Conservation (phyloP, 2,113 vertebrate genomes). For the Sarotherodon lohbergeri region DNA sequence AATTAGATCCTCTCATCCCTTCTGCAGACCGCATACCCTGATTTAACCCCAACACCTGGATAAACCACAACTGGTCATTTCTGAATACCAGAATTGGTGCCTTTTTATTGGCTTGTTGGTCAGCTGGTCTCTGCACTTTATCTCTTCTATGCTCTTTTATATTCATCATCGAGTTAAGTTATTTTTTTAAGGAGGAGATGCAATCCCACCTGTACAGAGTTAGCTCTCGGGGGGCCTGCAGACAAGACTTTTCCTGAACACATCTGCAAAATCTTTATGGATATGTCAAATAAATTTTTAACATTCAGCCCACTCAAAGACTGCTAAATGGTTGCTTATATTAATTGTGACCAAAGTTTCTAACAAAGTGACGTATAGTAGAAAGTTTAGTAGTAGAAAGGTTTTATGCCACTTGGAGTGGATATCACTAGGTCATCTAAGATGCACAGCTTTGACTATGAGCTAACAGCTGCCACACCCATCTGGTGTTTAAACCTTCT, state of each 20-base stretch:
- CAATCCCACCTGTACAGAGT: constrained; percentile 21
- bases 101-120: neutral
- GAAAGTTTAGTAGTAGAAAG: neutral
- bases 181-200: constrained; percentile 3
- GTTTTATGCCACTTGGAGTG: neutral
- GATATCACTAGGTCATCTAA: neutral
- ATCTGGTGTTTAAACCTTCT: neutral
- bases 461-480: neutral
- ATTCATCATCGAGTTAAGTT: neutral
- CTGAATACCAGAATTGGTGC: neutral
- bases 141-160: neutral
- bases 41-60: constrained; percentile 29
- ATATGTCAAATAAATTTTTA: constrained; percentile 24
- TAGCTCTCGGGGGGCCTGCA: neutral
- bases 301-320: neutral
- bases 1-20: constrained; percentile 37
- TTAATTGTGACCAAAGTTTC: neutral
- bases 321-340: neutral
- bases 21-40: constrained; percentile 10
- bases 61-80: constrained; percentile 43
- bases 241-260: constrained; percentile 20
- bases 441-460: neutral
- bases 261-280: constrained; percentile 55
- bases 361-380: neutral
- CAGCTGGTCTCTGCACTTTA: neutral